Conservation (phyloP, 2,113 vertebrate genomes). For the Chitala chitala region DNA sequence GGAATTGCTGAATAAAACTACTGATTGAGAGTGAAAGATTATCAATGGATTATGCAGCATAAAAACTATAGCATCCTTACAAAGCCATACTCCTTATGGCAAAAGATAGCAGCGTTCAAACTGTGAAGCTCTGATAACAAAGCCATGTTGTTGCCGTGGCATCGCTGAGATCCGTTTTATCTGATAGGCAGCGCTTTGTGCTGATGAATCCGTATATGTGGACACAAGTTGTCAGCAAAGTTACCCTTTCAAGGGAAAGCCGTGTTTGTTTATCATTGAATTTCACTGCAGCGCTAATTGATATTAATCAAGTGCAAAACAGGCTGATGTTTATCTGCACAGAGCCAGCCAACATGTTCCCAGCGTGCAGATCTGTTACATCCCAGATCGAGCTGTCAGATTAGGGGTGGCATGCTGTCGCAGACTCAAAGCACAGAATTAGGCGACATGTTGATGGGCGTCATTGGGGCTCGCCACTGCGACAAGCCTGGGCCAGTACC, state of each 20-base stretch:
- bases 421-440: neutral
- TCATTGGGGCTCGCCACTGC: no score
- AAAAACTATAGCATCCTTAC: neutral
- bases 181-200: neutral
- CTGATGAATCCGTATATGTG: constrained; percentile 1
- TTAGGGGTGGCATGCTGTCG: neutral
- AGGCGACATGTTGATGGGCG: no score
- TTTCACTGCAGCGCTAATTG: constrained; percentile 15
- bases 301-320: constrained; percentile 19
- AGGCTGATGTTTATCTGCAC: constrained; percentile 10
- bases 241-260: neutral
- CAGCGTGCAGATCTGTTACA: constrained; percentile 10
- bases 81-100: no score
- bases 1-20: neutral
- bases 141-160: no score
- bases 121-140: neutral
- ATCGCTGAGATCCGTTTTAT: neutral
- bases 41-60: neutral
- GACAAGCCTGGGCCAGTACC: no score
- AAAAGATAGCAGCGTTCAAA: no score
- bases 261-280: neutral
- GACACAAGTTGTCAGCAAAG: neutral
- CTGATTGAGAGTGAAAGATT: neutral
- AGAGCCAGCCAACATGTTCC: neutral
- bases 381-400: constrained; percentile 9